Conservation (phyloP, 2,888 invertebrate genomes). For the Melanchra persicariae region DNA sequence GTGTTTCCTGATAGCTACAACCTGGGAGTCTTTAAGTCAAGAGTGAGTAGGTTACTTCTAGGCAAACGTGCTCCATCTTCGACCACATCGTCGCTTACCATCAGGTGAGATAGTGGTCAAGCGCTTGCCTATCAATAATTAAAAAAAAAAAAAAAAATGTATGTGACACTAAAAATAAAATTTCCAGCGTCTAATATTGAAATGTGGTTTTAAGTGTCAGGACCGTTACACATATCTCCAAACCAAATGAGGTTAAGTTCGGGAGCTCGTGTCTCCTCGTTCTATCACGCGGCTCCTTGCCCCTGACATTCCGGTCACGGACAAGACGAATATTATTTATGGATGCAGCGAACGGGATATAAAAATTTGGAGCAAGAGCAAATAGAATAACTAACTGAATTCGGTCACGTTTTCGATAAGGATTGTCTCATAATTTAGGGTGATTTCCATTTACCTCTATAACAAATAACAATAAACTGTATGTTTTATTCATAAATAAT, state of each 20-base stretch:
- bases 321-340: constrained; percentile 52
- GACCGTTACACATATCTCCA: constrained; percentile 58
- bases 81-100: no score
- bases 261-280: constrained; percentile 34
- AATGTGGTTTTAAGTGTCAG: constrained; percentile 21
- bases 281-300: constrained; percentile 30
- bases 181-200: not conserved
- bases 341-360: constrained; percentile 45
- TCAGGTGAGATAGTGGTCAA: no score
- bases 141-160: no score
- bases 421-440: constrained; percentile 9
- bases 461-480: not conserved
- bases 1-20: no score
- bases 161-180: constrained; percentile 24
- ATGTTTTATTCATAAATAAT: not conserved
- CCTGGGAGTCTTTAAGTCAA: no score
- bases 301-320: constrained; percentile 64
- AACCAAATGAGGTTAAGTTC: constrained; percentile 58
- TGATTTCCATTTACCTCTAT: not conserved
- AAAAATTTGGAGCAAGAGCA: constrained; percentile 50
- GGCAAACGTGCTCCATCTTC: no score
- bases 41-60: no score
- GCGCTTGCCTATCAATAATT: no score
- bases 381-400: constrained; percentile 43
- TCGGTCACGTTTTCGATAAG: constrained; percentile 17